Evolutionary conservation across 2,888 invertebrate genomes (phyloP), one percentile per base, ranked within the genome.

Genomic region (Crossocerus cetratus): DNA sequence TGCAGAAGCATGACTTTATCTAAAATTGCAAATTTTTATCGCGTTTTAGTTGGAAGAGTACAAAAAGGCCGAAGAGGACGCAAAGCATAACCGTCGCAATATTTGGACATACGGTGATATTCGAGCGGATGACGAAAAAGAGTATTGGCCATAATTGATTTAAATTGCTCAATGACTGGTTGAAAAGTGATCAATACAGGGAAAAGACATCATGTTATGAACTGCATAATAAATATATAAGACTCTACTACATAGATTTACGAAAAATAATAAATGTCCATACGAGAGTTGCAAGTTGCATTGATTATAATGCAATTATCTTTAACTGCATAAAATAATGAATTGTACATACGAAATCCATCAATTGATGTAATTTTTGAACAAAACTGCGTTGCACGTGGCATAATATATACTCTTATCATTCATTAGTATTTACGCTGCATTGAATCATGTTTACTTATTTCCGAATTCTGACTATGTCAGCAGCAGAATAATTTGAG

Each of bases 61-160:
- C 91, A 93, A 93, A 87, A 94, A 93, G 69, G 97, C 98, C 56
- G 96, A 98, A 90, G 95, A 96, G 77, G 93, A 93, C 79, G 99
- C 99, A 21, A 96, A 96, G 91, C 94, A 94, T 86, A 93, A 94
- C 83, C 97, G 97, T 90, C 93, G 94, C 85, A 96, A 96, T 91
- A 95, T 99, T 86, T 99, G 99, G 99, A 95, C 96, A 88, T 99
- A 99, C 90, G 99, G 99, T n/a, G 99, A 99, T 91, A 97, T 99
- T 91, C 96, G 96, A 74, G 97, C 96, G 78, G 98, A 97, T 86
- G 98, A 98, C 90, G 96, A 96, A 58, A 94, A 94, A 90, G 94
- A 94, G 57, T 86, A 91, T 83, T 84, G 87, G 68, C 69, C 74
- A 68, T 80, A 79, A 74, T 69, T 61, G 61, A 73, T 23, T 49